Percentiles rank a stretch among this genome's conserved stretches.
phyloP scores from a whole-genome alignment of 2,888 invertebrate species.

The Pherbina coryleti region DNA sequence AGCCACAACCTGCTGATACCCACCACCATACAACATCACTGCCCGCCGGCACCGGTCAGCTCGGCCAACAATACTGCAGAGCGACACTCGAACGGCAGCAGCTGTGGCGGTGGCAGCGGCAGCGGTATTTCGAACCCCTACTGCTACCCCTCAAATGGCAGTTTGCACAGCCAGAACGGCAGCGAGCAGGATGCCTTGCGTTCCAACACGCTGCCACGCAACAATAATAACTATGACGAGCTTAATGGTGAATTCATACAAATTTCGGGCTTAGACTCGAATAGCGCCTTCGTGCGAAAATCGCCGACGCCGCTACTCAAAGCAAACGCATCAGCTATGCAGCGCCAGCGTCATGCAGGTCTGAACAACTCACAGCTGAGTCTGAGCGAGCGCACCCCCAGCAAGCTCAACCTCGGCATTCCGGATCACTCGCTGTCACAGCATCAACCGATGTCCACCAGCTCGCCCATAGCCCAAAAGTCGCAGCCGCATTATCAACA shows the following conservation, averaged over 20 bases:
- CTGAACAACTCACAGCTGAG: slow-evolving; percentile 70
- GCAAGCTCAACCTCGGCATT: slow-evolving; percentile 66
- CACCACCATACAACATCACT: slow-evolving; percentile 55
- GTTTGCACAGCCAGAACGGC: slow-evolving; percentile 45
- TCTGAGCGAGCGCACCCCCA: slow-evolving; percentile 65
- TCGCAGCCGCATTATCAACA: slow-evolving; percentile 14
- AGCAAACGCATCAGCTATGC: slow-evolving; percentile 48
- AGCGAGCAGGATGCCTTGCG: slow-evolving; percentile 58
- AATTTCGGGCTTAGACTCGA: slow-evolving; percentile 74
- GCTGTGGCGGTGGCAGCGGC: slow-evolving; percentile 42
- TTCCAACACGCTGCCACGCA: slow-evolving; percentile 80
- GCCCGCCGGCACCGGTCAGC: slow-evolving; percentile 63
- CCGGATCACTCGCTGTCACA: slow-evolving; percentile 59
- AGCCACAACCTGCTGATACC: slow-evolving; percentile 46
- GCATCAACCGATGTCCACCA: slow-evolving; percentile 26
- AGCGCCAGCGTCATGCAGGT: slow-evolving; percentile 47
- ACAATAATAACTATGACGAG: slow-evolving; percentile 60
- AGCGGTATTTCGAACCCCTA: slow-evolving; percentile 44
- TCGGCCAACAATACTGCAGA: slow-evolving; percentile 64
- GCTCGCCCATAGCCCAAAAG: slow-evolving; percentile 36
- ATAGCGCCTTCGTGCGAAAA: slow-evolving; percentile 72
- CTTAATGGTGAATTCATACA: slow-evolving; percentile 73
- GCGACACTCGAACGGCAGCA: slow-evolving; percentile 45
- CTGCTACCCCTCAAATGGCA: slow-evolving; percentile 53
- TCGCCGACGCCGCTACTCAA: slow-evolving; percentile 70